Percentiles rank a stretch among this genome's conserved stretches.
phyloP scores from a whole-genome alignment of 2,888 invertebrate genomes.

The Ecliptopera silaceata region DNA sequence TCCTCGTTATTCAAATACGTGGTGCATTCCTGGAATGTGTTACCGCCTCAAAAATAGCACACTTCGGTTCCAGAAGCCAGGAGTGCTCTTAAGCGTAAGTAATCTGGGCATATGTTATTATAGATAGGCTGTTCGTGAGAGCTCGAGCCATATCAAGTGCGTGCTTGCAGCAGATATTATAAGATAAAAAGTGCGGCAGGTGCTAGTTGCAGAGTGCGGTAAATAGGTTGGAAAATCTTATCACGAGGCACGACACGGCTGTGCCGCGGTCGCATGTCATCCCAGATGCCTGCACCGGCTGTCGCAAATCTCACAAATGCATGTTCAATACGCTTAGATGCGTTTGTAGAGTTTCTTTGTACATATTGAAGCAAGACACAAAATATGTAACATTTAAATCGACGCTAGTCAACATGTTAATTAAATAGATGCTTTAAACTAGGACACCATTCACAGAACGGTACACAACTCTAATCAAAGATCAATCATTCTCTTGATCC shows the following conservation, averaged over 20 bases:
- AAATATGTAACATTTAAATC: constrained; percentile 8
- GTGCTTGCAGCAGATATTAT: constrained; percentile 54
- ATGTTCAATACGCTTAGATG: constrained; percentile 11
- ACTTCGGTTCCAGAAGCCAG: constrained; percentile 46
- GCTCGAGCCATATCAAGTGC: constrained; percentile 60
- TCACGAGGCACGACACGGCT: constrained; percentile 37
- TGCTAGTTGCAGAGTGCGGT: constrained; percentile 50
- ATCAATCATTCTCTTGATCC: constrained; percentile 40
- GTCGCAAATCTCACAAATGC: constrained; percentile 38
- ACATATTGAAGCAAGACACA: background rate
- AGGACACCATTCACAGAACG: constrained; percentile 34
- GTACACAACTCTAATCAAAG: constrained; percentile 37
- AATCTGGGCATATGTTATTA: constrained; percentile 63
- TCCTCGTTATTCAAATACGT: constrained; percentile 55
- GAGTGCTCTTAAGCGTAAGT: constrained; percentile 54
- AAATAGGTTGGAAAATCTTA: constrained; percentile 67
- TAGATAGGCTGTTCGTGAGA: constrained; percentile 48
- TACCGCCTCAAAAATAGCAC: constrained; percentile 50
- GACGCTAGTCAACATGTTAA: constrained; percentile 14
- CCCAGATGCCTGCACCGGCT: constrained; percentile 63
- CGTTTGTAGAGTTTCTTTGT: constrained; percentile 16
- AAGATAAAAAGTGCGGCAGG: constrained; percentile 61
- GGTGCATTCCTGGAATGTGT: constrained; percentile 48
- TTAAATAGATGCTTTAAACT: constrained; percentile 24
- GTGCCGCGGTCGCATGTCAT: constrained; percentile 52